phyloP scores from a whole-genome alignment of 2,113 vertebrate genomes.

The Proterorhinus semilunaris region DNA sequence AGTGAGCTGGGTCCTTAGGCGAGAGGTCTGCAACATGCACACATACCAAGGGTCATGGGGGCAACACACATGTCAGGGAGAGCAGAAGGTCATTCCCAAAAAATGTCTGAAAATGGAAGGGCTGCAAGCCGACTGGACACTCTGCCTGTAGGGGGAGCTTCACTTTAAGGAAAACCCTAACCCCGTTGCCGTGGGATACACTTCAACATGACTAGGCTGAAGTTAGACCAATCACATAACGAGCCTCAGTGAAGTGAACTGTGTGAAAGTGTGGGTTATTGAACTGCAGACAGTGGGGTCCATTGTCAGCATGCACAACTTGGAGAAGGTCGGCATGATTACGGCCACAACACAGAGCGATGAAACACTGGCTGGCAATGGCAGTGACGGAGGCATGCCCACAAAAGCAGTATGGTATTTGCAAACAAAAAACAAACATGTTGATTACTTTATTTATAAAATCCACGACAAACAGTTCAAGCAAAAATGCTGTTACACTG shows the following conservation, averaged over 20 bases:
- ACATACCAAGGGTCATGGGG: slow-evolving; percentile 39
- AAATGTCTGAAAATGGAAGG: slow-evolving; percentile 31
- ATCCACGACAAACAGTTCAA: slow-evolving; percentile 22
- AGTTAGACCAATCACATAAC: slow-evolving; percentile 43
- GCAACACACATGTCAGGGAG: slow-evolving; percentile 41
- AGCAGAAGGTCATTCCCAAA: slow-evolving; percentile 40
- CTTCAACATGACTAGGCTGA: slow-evolving; percentile 37
- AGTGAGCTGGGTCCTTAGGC: slow-evolving; percentile 73
- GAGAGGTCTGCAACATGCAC: slow-evolving; percentile 67
- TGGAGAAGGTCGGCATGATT: slow-evolving; percentile 20
- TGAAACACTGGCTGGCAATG: slow-evolving; percentile 12
- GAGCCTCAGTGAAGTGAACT: slow-evolving; percentile 32
- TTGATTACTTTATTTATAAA: slow-evolving; percentile 12
- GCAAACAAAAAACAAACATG: slow-evolving; percentile 1
- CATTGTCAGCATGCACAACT: slow-evolving; percentile 60
- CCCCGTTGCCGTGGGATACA: slow-evolving; percentile 44
- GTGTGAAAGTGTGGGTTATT: slow-evolving; percentile 41
- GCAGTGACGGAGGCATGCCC: slow-evolving; percentile 25
- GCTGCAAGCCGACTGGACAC: slow-evolving; percentile 42
- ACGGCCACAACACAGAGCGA: slow-evolving; percentile 32
- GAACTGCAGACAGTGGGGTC: slow-evolving; percentile 49
- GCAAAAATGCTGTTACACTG: background rate
- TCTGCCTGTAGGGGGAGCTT: slow-evolving; percentile 60
- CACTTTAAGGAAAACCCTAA: slow-evolving; percentile 6
- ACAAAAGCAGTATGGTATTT: background rate